Evolutionary conservation across 2,797 vertebrate genomes (phyloP).

Genomic region (Pangasius mekongensis): DNA sequence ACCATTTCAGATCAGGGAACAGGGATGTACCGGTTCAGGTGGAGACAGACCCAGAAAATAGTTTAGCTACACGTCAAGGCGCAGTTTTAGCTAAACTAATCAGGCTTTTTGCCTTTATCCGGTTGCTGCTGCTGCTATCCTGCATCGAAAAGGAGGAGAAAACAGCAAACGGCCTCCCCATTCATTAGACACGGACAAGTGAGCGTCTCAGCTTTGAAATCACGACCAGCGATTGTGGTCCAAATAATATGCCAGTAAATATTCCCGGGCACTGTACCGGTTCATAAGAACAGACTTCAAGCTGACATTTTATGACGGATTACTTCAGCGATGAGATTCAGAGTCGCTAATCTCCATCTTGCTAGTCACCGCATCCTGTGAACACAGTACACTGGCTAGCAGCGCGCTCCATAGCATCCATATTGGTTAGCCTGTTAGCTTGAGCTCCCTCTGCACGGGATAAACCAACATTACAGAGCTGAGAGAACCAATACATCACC

Average conservation of each 20-base stretch:
- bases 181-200: constrained; percentile 30
- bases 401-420: constrained; percentile 71
- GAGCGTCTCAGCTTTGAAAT: constrained; percentile 8
- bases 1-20: not conserved
- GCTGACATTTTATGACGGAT: not conserved
- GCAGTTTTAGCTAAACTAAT: not conserved
- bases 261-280: not conserved
- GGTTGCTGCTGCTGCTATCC: not conserved
- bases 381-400: constrained; percentile 45
- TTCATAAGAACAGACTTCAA: not conserved
- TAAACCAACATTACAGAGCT: constrained; percentile 53
- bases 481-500: constrained; percentile 61
- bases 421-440: constrained; percentile 68
- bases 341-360: constrained; percentile 67
- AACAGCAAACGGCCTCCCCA: not conserved
- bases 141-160: constrained; percentile 1
- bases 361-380: constrained; percentile 59
- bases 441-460: constrained; percentile 48
- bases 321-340: constrained; percentile 1
- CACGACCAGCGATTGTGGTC: constrained; percentile 27
- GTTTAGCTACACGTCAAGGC: not conserved
- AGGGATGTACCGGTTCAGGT: not conserved
- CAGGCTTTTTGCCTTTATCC: not conserved
- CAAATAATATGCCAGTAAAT: not conserved
- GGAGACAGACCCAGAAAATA: not conserved